Evolutionary conservation across 2,888 invertebrate genomes (phyloP), one percentile per base, ranked within the genome.

Genomic region (Thecocarcelia acutangulata): DNA sequence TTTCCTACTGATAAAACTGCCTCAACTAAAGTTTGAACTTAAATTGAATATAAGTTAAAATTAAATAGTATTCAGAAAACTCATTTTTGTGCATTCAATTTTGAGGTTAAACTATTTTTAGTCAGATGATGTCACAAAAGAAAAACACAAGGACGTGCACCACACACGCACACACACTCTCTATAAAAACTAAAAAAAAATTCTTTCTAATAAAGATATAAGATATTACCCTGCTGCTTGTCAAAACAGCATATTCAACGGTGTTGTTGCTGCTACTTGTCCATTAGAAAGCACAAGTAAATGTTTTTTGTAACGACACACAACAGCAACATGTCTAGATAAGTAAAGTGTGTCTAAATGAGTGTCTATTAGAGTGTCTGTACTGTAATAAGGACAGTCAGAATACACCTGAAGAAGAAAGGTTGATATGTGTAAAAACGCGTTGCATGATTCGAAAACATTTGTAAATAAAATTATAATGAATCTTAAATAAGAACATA

Each of bases 101-200:
- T 56, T 44, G 5, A 56, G 37, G 2, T 58, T 69, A 46, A 33
- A 33, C 46, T 69, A 56, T 58, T 24, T 46, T 69, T 46, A 48
- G n/a, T 21, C 58, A 59, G 21, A 24, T 58, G 58, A 21, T 21
- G 40, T 37, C 58, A 58, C 11, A 48, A 21, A 40, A 33, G 33
- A 58, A n/a, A 15, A n/a, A 33, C 9, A 24, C 48, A 58, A 70
- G 48, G 58, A 37, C 58, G 40, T n/a, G 24, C 13, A 3, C 1
- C 19, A 19, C n/a, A 58, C 19, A 15, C 12, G 3, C n/a, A 28
- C 44, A 12, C 15, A 54, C 1, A 21, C n/a, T 17, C 24, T 8
- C 5, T 24, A 24, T 24, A 24, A n/a, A n/a, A n/a, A n/a, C n/a
- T 24, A 9, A 8, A 8, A 33, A 33, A 33, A 5, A 8, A 33